These are phyloP conservation scores for Corythornis vintsioides DNA, from an alignment of 2,113 vertebrate species.

Conservation along the genomic window DNA sequence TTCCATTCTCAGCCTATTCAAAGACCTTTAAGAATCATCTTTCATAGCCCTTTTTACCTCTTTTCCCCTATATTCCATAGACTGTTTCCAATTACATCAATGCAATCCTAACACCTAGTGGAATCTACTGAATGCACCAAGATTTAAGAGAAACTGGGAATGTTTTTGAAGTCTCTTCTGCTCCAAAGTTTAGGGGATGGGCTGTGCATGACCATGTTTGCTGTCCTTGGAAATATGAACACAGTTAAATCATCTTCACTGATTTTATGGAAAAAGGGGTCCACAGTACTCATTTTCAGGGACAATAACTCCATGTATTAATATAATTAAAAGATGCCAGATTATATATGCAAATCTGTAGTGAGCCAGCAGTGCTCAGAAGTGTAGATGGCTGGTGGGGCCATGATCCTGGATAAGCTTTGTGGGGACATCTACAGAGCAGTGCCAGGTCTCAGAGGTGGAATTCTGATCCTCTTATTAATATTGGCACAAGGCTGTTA, in stretches of 20 bases:
- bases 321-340: background rate
- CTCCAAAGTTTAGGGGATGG: constrained; percentile 5
- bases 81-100: background rate
- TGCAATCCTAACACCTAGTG: background rate
- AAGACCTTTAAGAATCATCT: background rate
- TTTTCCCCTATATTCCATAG: background rate
- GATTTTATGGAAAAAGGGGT: background rate
- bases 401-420: background rate
- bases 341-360: no score
- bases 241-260: background rate
- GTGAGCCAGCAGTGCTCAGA: background rate
- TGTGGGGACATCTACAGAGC: background rate
- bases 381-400: background rate
- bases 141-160: background rate
- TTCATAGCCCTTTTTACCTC: background rate
- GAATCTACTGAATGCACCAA: background rate
- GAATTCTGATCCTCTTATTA: background rate
- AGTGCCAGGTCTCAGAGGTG: background rate
- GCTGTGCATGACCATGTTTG: background rate
- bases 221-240: background rate
- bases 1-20: background rate
- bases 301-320: background rate
- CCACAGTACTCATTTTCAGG: constrained; percentile 3
- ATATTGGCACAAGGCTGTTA: background rate
- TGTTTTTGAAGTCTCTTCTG: background rate